Conservation (phyloP, 2,797 vertebrate species). For the Arrhamphus sclerolepis region DNA sequence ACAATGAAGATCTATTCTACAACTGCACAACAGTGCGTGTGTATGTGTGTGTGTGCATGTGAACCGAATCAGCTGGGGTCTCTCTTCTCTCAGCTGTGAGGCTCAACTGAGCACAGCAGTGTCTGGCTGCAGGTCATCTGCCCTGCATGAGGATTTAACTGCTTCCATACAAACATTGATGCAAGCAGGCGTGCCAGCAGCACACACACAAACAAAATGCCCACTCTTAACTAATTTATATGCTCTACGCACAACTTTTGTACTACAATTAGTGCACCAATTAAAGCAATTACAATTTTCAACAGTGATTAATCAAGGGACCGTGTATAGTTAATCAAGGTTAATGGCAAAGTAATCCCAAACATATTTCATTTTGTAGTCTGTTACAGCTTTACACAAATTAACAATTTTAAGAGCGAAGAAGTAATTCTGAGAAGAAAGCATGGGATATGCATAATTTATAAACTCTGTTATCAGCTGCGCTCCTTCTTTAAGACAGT, state of each 20-base stretch:
- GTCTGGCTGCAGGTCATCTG: constrained; percentile 48
- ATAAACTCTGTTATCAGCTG: background rate
- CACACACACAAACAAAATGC: background rate
- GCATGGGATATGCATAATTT: too few relatives aligned
- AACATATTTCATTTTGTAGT: background rate
- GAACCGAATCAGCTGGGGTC: constrained; percentile 30
- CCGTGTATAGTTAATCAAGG: background rate
- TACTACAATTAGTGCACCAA: background rate
- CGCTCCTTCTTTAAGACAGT: background rate
- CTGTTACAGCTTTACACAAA: background rate
- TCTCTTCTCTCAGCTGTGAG: constrained; percentile 40
- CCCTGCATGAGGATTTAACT: constrained; percentile 36
- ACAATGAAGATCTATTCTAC: too few relatives aligned
- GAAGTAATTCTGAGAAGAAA: background rate
- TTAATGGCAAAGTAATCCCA: background rate
- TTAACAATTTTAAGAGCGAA: background rate
- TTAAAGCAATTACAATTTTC: background rate
- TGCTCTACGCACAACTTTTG: background rate
- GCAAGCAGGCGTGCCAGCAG: constrained; percentile 10
- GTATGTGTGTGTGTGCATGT: background rate
- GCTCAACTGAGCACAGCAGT: constrained; percentile 40
- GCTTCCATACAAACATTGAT: constrained; percentile 24
- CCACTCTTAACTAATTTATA: background rate
- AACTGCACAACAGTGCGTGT: background rate
- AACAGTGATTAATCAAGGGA: background rate